phyloP scores from a whole-genome alignment of 1,140 invertebrate species.

The Lepidurus apus region DNA sequence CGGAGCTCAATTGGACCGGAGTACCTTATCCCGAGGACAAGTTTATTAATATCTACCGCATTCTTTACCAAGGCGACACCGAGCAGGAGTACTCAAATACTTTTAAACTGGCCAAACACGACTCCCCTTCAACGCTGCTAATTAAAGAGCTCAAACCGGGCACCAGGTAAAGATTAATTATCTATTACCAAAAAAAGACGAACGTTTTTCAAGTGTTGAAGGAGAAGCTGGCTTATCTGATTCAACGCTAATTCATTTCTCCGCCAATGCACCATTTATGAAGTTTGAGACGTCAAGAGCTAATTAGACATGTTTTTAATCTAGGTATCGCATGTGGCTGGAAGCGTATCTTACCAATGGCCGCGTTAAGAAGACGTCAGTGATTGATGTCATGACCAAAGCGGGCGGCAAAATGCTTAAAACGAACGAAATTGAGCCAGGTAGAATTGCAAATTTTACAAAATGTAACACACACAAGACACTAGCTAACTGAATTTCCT shows the following conservation, averaged over 20 bases:
- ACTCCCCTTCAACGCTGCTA: conserved; percentile 61
- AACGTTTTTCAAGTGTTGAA: neutral
- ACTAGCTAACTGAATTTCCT: neutral
- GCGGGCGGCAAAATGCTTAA: conserved; percentile 53
- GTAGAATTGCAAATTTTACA: neutral
- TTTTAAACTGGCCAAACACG: conserved; percentile 75
- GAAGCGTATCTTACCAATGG: conserved; percentile 83
- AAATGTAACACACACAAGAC: neutral
- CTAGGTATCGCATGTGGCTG: conserved; percentile 73
- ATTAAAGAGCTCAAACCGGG: conserved; percentile 70
- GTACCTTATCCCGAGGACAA: conserved; percentile 80
- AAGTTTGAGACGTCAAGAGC: neutral
- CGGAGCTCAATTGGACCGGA: conserved; percentile 72
- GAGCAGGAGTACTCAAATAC: conserved; percentile 65
- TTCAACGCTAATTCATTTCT: neutral
- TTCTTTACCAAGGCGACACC: conserved; percentile 70
- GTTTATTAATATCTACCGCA: conserved; percentile 82
- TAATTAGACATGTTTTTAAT: conserved; percentile 35
- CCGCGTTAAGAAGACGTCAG: conserved; percentile 68
- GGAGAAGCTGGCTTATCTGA: no score
- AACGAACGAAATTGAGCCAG: conserved; percentile 17
- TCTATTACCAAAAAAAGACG: neutral
- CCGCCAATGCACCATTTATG: no score
- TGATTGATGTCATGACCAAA: conserved; percentile 79
- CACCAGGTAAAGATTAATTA: conserved; percentile 51